Base-by-base conservation (phyloP, 2,888 invertebrate genomes). In the Phymatocera aterrima region DNA sequence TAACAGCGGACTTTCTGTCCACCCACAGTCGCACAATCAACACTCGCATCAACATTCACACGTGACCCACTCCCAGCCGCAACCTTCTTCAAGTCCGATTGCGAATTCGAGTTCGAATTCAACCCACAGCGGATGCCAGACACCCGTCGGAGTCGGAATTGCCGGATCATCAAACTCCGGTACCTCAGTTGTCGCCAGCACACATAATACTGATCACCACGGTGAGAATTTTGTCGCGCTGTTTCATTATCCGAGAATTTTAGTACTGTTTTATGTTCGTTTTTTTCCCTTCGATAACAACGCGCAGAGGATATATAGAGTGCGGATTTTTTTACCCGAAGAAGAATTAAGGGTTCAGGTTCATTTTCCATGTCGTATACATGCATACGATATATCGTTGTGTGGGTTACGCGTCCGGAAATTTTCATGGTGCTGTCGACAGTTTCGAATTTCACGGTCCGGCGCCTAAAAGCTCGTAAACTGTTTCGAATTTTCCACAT, bases 401-500 rank as follows among this genome's bases (percentile, higher is more conserved):
- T 57, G 15, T 28, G 28, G 3, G 28, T 57, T 8, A 57, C 12
- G 15, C 28, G 57, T 28, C 15, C 8, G 46, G 15, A 68, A 68
- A 43, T 43, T 68, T 46, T 65, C 68, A 43, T 18, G 48, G 72
- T 51, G 40, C 75, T 75, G 81, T 84, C 80, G 80, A 83, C 83
- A 83, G 86, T 83, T 85, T 85, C 83, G 82, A 81, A 84, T 85
- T 85, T 84, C 84, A 80, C 81, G 82, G 83, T 75, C 83, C 83
- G 87, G 87, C 87, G 87, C 88, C 86, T 83, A 75, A 79, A 79
- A 80, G 85, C 83, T 85, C 89, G 84, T 89, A 89, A 89, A 88
- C 84, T 83, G 87, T 86, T 84, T 86, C 81, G 81, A 82, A 85
- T 86, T 87, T 87, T 88, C 88, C 88, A 89, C 86, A 89, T 89